phyloP scores from a whole-genome alignment of 2,797 vertebrate genomes.

The Sternotherus odoratus region DNA sequence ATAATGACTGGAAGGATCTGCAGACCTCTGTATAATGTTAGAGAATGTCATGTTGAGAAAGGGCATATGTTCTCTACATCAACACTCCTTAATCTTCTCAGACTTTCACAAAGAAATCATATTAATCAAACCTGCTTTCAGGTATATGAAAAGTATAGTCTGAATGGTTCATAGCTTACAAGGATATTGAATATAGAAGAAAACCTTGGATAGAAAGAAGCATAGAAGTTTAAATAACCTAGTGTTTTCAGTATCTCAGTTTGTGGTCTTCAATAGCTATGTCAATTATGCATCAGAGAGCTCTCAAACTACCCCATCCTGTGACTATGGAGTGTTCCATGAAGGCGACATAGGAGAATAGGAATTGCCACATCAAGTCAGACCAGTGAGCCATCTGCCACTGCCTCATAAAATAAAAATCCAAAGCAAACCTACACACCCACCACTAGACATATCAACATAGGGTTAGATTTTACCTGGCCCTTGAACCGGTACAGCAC shows the following conservation, averaged over 20 bases:
- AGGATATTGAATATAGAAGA: slow-evolving; percentile 80
- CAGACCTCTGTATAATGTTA: slow-evolving; percentile 60
- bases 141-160: slow-evolving; percentile 76
- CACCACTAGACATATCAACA: not conserved
- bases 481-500: not conserved
- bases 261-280: slow-evolving; percentile 53
- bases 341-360: slow-evolving; percentile 23
- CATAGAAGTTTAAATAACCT: slow-evolving; percentile 76
- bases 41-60: slow-evolving; percentile 77
- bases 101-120: slow-evolving; percentile 82
- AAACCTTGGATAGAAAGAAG: slow-evolving; percentile 81
- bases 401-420: slow-evolving; percentile 35
- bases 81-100: slow-evolving; percentile 83
- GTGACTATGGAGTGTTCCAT: slow-evolving; percentile 23
- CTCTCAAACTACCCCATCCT: slow-evolving; percentile 55
- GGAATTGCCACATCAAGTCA: slow-evolving; percentile 48
- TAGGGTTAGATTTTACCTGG: slow-evolving; percentile 28
- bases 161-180: slow-evolving; percentile 80
- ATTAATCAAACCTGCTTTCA: slow-evolving; percentile 85
- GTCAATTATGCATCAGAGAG: slow-evolving; percentile 54
- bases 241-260: slow-evolving; percentile 66
- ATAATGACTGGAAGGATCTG: slow-evolving; percentile 73
- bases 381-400: slow-evolving; percentile 45
- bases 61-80: slow-evolving; percentile 73
- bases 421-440: not conserved